Conservation (phyloP, 2,113 vertebrate species). For the Trematomus loennbergii region DNA sequence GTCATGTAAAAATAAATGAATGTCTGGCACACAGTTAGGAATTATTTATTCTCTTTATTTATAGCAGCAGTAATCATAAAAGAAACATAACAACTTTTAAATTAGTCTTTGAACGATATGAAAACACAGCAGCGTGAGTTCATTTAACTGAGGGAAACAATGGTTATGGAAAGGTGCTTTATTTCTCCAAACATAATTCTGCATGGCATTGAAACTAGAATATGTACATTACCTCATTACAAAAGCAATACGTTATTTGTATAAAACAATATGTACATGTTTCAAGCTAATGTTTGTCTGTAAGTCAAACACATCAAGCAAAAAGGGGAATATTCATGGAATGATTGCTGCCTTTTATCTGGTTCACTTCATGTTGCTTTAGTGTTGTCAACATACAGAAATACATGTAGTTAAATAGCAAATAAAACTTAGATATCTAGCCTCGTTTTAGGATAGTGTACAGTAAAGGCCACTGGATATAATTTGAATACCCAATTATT, state of each 20-base stretch:
- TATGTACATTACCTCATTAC: constrained; percentile 70
- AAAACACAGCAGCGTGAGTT: not conserved
- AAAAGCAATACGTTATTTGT: constrained; percentile 74
- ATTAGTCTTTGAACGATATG: constrained; percentile 1
- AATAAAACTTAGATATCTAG: constrained; percentile 35
- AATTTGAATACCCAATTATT: constrained; percentile 48
- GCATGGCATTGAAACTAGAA: constrained; percentile 64
- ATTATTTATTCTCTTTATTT: constrained; percentile 1
- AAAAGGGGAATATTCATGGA: constrained; percentile 42
- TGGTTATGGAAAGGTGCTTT: constrained; percentile 74
- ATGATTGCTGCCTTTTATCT: constrained; percentile 44
- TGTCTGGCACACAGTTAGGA: constrained; percentile 1
- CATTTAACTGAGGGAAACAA: not conserved
- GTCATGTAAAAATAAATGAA: not conserved
- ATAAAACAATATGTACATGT: constrained; percentile 76
- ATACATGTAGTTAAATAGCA: constrained; percentile 21
- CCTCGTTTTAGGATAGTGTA: constrained; percentile 33
- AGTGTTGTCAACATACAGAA: constrained; percentile 37
- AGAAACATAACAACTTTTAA: not conserved
- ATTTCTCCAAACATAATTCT: constrained; percentile 76
- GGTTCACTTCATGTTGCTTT: constrained; percentile 33
- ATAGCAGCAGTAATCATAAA: not conserved
- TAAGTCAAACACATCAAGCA: constrained; percentile 62
- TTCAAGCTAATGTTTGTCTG: constrained; percentile 63
- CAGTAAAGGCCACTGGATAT: constrained; percentile 74